Base-by-base conservation (phyloP, 2,888 invertebrate genomes). In the Hedya salicella region DNA sequence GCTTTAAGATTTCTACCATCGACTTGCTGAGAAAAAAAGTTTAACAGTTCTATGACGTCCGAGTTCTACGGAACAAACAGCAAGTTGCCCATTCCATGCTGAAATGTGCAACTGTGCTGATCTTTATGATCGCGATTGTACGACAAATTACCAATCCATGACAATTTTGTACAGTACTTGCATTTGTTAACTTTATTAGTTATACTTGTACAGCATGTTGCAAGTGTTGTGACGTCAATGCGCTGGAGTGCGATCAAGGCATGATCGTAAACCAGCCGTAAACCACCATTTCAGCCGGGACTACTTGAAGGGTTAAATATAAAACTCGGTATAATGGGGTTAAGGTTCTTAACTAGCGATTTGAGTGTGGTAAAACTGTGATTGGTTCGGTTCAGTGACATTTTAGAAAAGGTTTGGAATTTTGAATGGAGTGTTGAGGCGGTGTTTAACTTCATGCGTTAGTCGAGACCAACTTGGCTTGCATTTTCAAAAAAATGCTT, bases 281-380 rank as follows among this genome's bases (percentile, higher is more conserved):
- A 56, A 56, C 56, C 49, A 30, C 13, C 21, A 48, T 48, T 48
- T 21, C 48, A 3, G 48, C 17, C 56, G 5, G 30, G 21, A 19
- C 52, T 53, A 57, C 56, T 57, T 44, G 44, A 44, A 44, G 44
- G 56, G 56, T 57, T 57, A 57, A 57, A 57, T 57, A 44, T 57
- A 57, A 56, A 57, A 54, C 53, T 44, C 17, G 32, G 56, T 13
- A 3, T 17, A 56, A 44, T 32, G 16, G 56, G 44, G 56, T 57
- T 30, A 30, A 32, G 44, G 32, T 13, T 32, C 3, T 46, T 19
- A 13, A 17, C 21, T 48, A 21, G n/a, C 1, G 19, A 36, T 36
- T 36, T 9, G 11, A n/a, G 13, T 1, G n/a, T n/a, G 16, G 4
- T 46, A 21, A 21, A 48, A 21, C 13, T 21, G 17, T 3, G 13